phyloP scores from a whole-genome alignment of 1,140 invertebrate genomes.

The Euglossa dilemma region DNA sequence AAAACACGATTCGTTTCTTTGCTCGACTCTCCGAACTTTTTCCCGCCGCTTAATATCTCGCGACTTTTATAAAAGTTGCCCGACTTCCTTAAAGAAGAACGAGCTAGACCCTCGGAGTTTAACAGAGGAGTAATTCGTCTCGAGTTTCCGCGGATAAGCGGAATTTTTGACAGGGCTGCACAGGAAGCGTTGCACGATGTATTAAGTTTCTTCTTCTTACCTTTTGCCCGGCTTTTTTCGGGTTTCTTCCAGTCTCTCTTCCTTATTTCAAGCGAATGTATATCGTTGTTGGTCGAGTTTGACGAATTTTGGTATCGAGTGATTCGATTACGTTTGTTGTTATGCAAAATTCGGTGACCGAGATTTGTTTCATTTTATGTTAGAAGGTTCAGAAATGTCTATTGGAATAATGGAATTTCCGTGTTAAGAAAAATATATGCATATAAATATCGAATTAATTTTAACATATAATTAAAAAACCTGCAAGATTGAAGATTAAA shows the following conservation, averaged over 20 bases:
- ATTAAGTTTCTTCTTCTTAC: neutral
- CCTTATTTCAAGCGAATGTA: neutral
- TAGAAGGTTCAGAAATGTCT: too few relatives aligned
- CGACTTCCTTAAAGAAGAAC: neutral
- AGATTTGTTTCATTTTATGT: too few relatives aligned
- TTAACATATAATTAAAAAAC: too few relatives aligned
- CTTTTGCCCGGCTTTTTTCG: neutral
- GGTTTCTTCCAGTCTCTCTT: neutral
- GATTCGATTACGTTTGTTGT: too few relatives aligned
- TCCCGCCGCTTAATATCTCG: neutral
- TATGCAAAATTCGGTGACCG: too few relatives aligned
- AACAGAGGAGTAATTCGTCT: neutral
- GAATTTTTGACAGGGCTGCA: neutral
- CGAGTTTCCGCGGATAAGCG: neutral
- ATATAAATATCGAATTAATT: too few relatives aligned
- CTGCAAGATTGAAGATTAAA: too few relatives aligned
- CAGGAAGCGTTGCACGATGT: neutral
- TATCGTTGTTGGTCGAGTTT: too few relatives aligned
- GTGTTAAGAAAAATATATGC: too few relatives aligned
- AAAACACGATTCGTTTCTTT: neutral
- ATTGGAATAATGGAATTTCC: too few relatives aligned
- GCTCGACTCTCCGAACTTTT: neutral
- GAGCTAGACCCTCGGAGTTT: neutral
- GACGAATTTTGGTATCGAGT: too few relatives aligned
- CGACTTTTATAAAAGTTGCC: neutral